Evolutionary conservation across 2,888 invertebrate genomes (phyloP).

Genomic region (Teinopalpus imperialis): DNA sequence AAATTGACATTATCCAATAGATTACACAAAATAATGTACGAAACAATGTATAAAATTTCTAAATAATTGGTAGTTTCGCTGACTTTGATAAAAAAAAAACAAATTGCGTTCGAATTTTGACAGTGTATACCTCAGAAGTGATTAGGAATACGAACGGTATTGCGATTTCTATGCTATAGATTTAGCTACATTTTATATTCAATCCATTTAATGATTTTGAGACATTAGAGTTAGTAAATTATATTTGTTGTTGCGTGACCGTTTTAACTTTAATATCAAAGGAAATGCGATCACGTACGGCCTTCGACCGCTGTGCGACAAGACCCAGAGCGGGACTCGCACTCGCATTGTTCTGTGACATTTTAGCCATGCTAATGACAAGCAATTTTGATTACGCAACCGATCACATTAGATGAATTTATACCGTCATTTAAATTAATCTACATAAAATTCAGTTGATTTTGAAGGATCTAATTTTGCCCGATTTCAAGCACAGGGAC

Average conservation of each 20-base stretch:
- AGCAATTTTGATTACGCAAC: constrained; percentile 78
- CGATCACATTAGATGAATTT: constrained; percentile 60
- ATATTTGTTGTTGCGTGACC: constrained; percentile 63
- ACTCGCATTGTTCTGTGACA: constrained; percentile 79
- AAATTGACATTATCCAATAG: constrained; percentile 1
- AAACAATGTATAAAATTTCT: constrained; percentile 13
- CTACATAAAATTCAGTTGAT: too few relatives aligned
- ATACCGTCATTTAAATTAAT: too few relatives aligned
- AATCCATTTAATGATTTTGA: constrained; percentile 52
- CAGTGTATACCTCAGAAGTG: constrained; percentile 2
- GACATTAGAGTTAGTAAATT: constrained; percentile 57
- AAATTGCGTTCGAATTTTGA: constrained; percentile 15
- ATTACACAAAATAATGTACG: constrained; percentile 3
- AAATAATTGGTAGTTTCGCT: constrained; percentile 17
- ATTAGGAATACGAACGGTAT: constrained; percentile 15
- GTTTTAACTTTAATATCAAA: constrained; percentile 57
- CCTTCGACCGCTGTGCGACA: constrained; percentile 65
- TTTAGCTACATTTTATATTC: constrained; percentile 32
- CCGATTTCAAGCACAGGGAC: too few relatives aligned
- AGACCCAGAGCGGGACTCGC: constrained; percentile 50
- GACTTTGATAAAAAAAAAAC: neutral
- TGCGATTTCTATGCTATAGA: constrained; percentile 7
- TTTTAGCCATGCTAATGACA: constrained; percentile 78
- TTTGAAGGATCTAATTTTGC: too few relatives aligned
- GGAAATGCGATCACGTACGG: constrained; percentile 77